phyloP scores from a whole-genome alignment of 2,888 invertebrate genomes.

The Gandaritis pyraliata region DNA sequence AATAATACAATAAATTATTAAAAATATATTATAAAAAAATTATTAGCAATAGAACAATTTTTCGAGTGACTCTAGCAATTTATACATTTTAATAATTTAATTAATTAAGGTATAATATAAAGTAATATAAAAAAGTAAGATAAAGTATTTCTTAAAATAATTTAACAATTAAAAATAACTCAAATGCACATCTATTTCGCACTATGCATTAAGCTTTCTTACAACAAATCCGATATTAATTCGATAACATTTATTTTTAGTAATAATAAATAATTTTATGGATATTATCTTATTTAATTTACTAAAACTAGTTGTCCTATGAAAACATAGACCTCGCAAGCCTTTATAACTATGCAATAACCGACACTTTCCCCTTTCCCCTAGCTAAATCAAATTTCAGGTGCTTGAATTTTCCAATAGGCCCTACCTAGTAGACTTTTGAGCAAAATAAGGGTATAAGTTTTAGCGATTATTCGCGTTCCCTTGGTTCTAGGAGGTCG shows the following conservation, averaged over 20 bases:
- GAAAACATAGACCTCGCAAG: too few species aligned
- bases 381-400: too few species aligned
- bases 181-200: constrained; percentile 16
- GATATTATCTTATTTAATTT: constrained; percentile 28
- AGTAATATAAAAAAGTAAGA: neutral
- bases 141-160: constrained; percentile 15
- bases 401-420: too few species aligned
- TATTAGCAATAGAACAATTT: constrained; percentile 6
- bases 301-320: neutral
- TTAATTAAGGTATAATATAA: neutral
- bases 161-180: constrained; percentile 19
- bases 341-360: too few species aligned
- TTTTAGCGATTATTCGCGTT: too few species aligned
- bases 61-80: constrained; percentile 8
- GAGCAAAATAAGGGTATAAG: too few species aligned
- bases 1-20: constrained; percentile 20
- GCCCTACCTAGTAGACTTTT: too few species aligned
- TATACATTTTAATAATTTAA: constrained; percentile 2
- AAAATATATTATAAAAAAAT: constrained; percentile 19
- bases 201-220: constrained; percentile 52
- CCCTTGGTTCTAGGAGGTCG: too few species aligned
- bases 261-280: constrained; percentile 25
- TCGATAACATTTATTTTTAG: constrained; percentile 47
- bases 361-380: too few species aligned
- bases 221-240: constrained; percentile 52